Percentiles rank a stretch among this genome's conserved stretches.
Evolutionary conservation across 2,888 invertebrate genomes (phyloP).

Genomic region (Copidosoma aretas): DNA sequence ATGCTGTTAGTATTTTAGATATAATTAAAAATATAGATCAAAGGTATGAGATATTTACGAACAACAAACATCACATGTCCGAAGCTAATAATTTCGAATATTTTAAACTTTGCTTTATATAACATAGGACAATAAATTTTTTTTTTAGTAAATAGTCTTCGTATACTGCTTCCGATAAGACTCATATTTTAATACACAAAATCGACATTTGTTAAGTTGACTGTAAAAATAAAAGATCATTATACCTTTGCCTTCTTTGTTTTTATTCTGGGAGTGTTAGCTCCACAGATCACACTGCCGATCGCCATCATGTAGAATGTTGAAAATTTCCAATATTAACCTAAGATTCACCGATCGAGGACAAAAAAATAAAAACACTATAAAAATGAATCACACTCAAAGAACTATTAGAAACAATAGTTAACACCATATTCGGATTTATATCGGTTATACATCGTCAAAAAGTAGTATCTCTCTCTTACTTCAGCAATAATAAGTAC

Average conservation of each 20-base stretch:
- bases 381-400: constrained; percentile 25
- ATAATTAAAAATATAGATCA: no score
- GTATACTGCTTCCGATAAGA: no score
- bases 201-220: constrained; percentile 1
- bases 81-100: no score
- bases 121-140: no score
- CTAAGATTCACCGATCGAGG: constrained; percentile 41
- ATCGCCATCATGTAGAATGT: constrained; percentile 56
- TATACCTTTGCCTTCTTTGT: constrained; percentile 60
- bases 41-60: no score
- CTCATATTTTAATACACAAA: no score
- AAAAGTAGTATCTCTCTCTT: not conserved
- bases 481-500: not conserved
- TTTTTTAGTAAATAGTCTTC: no score
- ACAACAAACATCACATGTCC: no score
- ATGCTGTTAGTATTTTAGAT: no score
- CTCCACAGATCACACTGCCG: constrained; percentile 60
- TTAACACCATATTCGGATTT: not conserved
- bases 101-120: no score
- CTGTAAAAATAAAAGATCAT: constrained; percentile 27
- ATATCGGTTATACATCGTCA: no score
- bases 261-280: constrained; percentile 58
- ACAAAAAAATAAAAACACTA: constrained; percentile 34
- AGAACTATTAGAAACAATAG: not conserved
- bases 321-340: constrained; percentile 43